A percentile compares a stretch with the other conserved stretches of the same genome.
Evolutionary conservation across 1,140 invertebrate genomes (phyloP).

Genomic region (Anastatus disparis): DNA sequence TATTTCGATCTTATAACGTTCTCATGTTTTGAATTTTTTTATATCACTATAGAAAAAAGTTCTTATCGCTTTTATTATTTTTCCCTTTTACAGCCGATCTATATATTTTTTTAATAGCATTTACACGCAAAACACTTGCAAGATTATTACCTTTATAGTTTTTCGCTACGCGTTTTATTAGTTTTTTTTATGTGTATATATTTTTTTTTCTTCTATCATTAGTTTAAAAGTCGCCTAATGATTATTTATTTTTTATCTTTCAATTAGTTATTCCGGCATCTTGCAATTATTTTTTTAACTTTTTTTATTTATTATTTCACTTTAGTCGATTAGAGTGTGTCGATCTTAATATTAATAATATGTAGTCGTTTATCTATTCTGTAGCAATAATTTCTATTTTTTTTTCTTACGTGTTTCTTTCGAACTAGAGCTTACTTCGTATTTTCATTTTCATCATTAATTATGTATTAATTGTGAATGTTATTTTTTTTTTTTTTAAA

Average conservation of each 20-base stretch:
- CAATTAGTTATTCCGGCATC: conserved; percentile 3
- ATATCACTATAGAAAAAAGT: conserved; percentile 51
- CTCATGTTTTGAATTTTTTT: conserved; percentile 37
- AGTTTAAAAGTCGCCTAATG: conserved; percentile 33
- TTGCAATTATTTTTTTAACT: conserved; percentile 13
- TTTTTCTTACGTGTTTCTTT: conserved; percentile 49
- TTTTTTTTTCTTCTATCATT: conserved; percentile 28
- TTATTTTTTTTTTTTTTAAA: background rate
- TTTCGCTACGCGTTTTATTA: conserved; percentile 43
- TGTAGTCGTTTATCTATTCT: conserved; percentile 46
- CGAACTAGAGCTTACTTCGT: conserved; percentile 51
- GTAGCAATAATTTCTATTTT: conserved; percentile 52
- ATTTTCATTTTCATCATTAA: conserved; percentile 29
- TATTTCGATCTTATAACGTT: conserved; percentile 19
- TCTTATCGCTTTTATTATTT: conserved; percentile 17
- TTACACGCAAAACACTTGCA: conserved; percentile 47
- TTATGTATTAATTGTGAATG: no score
- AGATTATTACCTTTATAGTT: conserved; percentile 41
- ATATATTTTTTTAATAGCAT: conserved; percentile 38
- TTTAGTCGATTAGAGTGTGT: conserved; percentile 45
- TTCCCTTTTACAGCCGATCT: conserved; percentile 38
- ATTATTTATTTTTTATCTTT: conserved; percentile 22
- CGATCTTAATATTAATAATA: conserved; percentile 51
- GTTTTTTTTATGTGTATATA: background rate
- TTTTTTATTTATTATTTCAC: no score